phyloP scores from a whole-genome alignment of 2,113 vertebrate genomes.

The Crotalus horridus region DNA sequence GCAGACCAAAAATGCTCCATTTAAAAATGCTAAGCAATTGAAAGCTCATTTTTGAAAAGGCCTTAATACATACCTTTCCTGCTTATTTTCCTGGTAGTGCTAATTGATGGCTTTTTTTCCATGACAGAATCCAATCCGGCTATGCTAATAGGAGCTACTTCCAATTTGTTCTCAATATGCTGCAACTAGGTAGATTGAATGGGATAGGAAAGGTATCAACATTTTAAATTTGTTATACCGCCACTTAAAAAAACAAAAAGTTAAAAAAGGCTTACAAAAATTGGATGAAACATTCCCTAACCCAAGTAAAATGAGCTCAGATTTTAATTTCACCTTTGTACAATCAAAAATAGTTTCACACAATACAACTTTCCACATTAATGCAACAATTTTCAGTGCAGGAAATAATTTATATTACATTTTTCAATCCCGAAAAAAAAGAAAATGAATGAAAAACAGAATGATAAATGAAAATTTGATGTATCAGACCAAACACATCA shows the following conservation, averaged over 20 bases:
- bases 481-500: not conserved
- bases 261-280: not conserved
- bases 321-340: not conserved
- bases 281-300: not conserved
- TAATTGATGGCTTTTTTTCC: constrained; percentile 80
- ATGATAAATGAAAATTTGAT: not conserved
- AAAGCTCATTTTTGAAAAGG: not conserved
- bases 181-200: constrained; percentile 76
- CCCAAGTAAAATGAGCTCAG: not conserved
- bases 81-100: constrained; percentile 71
- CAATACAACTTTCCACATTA: not conserved
- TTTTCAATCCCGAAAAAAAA: not conserved
- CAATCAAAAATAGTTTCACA: not conserved
- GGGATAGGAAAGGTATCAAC: not conserved
- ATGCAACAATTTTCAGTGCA: constrained; percentile 22
- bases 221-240: not conserved
- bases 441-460: not conserved
- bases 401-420: not conserved
- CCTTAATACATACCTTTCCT: constrained; percentile 75
- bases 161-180: constrained; percentile 90
- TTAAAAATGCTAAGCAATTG: not conserved
- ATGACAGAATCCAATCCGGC: constrained; percentile 80
- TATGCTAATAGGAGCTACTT: constrained; percentile 78
- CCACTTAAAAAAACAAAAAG: not conserved
- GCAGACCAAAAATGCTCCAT: too few relatives aligned